These are phyloP conservation scores for Trialeurodes vaporariorum DNA, from an alignment of 1,140 invertebrate genomes.

Conservation along the genomic window DNA sequence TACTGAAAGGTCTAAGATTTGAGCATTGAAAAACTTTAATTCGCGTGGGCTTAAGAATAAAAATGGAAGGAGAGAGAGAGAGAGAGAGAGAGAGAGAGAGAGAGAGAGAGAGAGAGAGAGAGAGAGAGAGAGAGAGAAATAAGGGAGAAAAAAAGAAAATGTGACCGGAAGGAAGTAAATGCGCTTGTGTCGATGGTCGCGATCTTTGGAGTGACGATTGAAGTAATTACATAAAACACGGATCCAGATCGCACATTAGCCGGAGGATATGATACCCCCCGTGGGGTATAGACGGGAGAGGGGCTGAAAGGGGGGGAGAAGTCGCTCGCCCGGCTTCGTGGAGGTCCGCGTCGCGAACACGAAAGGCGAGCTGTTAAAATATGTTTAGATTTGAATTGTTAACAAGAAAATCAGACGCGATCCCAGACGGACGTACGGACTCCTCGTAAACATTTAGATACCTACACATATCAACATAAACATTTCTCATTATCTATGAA, in stretches of 20 bases:
- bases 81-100: no score
- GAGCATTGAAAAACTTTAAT: no score
- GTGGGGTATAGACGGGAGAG: not conserved
- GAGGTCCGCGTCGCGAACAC: not conserved
- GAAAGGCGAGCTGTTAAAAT: not conserved
- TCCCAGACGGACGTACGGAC: not conserved
- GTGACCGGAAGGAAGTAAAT: not conserved
- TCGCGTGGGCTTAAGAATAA: no score
- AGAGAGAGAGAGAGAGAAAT: not conserved
- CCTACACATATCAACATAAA: not conserved
- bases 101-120: not conserved
- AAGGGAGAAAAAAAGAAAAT: conserved; percentile 2
- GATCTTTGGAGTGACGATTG: no score
- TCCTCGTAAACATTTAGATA: not conserved
- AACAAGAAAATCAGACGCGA: not conserved
- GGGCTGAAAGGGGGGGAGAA: not conserved
- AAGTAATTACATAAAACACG: not conserved
- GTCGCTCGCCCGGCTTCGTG: no score
- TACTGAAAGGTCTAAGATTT: no score
- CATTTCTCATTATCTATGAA: conserved; percentile 1
- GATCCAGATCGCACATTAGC: conserved; percentile 3
- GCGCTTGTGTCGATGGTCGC: no score
- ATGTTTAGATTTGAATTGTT: conserved; percentile 1
- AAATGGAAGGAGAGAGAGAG: no score
- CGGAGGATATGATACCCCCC: not conserved